phyloP scores from a whole-genome alignment of 1,140 invertebrate genomes.

The Hydropsyche tenuis region DNA sequence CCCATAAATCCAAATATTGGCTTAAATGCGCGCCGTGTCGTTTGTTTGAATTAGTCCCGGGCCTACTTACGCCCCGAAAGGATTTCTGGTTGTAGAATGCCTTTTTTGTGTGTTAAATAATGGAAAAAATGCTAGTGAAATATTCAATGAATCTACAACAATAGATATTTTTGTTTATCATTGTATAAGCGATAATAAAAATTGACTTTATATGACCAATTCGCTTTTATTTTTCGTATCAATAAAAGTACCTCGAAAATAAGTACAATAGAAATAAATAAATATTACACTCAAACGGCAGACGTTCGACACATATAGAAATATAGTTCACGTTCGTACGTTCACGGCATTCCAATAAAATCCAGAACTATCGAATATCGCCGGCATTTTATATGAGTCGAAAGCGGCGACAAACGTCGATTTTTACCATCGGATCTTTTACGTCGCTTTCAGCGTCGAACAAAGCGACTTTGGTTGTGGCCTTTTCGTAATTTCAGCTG shows the following conservation, averaged over 20 bases:
- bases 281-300: no score
- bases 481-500: neutral
- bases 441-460: no score
- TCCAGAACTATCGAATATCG: neutral
- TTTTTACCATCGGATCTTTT: neutral
- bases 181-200: no score
- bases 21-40: slow-evolving; percentile 31
- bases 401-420: neutral
- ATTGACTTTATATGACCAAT: no score
- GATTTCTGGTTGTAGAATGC: slow-evolving; percentile 2
- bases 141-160: neutral
- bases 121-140: no score
- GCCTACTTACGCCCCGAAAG: neutral
- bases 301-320: neutral
- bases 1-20: slow-evolving; percentile 37
- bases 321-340: neutral
- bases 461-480: neutral
- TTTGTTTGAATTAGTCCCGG: slow-evolving; percentile 32
- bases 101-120: neutral
- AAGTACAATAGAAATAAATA: no score
- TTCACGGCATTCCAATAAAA: neutral
- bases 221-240: no score
- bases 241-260: no score
- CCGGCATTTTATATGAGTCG: neutral
- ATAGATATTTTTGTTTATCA: no score